Conservation (phyloP, 2,797 vertebrate species). For the Kryptopterus vitreolus region DNA sequence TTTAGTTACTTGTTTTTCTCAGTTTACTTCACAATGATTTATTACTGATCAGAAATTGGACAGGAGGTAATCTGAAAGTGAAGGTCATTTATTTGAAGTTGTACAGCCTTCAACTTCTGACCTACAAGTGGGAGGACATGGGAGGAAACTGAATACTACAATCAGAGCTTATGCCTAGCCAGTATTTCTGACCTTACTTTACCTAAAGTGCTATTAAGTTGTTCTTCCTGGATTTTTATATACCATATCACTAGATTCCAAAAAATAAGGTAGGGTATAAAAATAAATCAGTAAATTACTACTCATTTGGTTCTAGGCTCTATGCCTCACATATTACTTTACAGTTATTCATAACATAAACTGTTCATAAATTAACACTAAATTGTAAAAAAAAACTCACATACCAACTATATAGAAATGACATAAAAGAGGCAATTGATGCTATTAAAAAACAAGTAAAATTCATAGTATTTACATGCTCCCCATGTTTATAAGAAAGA, state of each 20-base stretch:
- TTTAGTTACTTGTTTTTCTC: background rate
- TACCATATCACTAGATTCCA: background rate
- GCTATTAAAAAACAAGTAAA: background rate
- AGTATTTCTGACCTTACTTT: slow-evolving; percentile 8
- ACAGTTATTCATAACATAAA: background rate
- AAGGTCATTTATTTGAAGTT: slow-evolving; percentile 9
- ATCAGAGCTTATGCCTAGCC: background rate
- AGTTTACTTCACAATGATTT: background rate
- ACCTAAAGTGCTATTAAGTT: background rate
- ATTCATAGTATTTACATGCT: background rate
- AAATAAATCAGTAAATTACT: slow-evolving; percentile 12
- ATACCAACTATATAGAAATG: background rate
- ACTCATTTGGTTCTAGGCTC: no score
- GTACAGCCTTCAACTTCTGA: background rate
- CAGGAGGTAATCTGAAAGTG: background rate
- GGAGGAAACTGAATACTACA: background rate
- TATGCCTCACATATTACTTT: background rate
- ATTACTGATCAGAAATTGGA: background rate
- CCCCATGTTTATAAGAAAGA: background rate
- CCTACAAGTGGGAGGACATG: background rate
- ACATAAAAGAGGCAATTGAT: no score
- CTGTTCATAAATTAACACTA: background rate
- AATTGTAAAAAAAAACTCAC: no score
- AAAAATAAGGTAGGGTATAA: background rate
- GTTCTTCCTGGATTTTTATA: background rate